Conservation (phyloP, 2,113 vertebrate genomes). For the Okapia johnstoni region DNA sequence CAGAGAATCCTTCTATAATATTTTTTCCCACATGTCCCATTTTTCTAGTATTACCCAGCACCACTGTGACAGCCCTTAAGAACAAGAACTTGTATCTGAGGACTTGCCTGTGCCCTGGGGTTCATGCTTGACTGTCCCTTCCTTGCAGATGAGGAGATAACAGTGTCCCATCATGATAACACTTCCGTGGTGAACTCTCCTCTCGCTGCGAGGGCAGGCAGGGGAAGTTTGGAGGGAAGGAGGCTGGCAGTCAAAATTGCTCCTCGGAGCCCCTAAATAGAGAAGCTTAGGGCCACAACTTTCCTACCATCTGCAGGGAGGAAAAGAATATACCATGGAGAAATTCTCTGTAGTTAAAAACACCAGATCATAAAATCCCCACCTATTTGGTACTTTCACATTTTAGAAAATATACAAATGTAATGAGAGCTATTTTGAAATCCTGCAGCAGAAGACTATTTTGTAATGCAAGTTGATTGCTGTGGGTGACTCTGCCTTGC, state of each 20-base stretch:
- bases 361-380: not conserved
- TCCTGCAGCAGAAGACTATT: not conserved
- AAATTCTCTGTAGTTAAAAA: not conserved
- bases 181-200: not conserved
- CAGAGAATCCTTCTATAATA: not conserved
- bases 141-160: rapidly evolving
- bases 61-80: not conserved
- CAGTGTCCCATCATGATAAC: rapidly evolving
- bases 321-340: not conserved
- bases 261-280: not conserved
- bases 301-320: not conserved
- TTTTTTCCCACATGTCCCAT: not conserved
- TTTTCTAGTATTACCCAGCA: not conserved
- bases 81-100: not conserved
- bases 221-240: not conserved
- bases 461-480: not conserved
- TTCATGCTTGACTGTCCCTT: not conserved
- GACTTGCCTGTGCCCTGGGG: not conserved
- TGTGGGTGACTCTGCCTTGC: not conserved
- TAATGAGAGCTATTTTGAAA: not conserved
- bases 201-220: not conserved
- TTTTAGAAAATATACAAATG: not conserved
- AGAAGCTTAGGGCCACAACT: not conserved
- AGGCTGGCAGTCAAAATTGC: rapidly evolving
- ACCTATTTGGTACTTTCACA: not conserved